phyloP scores from a whole-genome alignment of 2,797 vertebrate species.

The Anabacerthia variegaticeps region DNA sequence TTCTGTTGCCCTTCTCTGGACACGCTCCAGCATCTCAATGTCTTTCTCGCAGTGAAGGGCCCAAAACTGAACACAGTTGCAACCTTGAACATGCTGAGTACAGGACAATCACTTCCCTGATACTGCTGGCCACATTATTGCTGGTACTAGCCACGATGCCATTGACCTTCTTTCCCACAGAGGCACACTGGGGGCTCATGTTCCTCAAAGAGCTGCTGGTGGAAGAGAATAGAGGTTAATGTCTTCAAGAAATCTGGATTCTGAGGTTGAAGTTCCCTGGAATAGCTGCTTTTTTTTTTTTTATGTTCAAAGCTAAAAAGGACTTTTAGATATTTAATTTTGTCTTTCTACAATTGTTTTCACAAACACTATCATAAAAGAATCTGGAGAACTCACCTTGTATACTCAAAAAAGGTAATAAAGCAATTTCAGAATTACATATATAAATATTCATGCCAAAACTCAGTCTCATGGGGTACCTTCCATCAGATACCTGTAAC shows the following conservation, averaged over 20 bases:
- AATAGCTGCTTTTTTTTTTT: background rate
- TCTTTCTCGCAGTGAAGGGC: background rate
- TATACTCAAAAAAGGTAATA: background rate
- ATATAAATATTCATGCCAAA: background rate
- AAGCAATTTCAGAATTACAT: background rate
- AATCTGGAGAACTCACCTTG: background rate
- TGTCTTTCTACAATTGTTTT: background rate
- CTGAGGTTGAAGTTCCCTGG: background rate
- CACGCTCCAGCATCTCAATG: accelerated
- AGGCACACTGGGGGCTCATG: background rate
- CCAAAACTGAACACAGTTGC: background rate
- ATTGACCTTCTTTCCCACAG: background rate
- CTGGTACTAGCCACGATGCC: background rate
- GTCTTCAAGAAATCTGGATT: background rate
- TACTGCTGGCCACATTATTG: background rate
- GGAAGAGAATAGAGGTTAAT: background rate
- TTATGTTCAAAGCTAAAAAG: background rate
- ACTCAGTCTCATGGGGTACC: background rate
- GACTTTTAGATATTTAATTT: background rate
- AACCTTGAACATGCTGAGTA: background rate
- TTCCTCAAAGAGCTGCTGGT: background rate
- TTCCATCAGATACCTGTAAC: background rate
- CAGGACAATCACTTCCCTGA: background rate
- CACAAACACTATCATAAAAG: background rate
- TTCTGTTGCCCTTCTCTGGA: accelerated